Percentiles rank a stretch among this genome's conserved stretches.
Conservation (phyloP, 2,113 vertebrate genomes). For the Ctenodactylus gundi region DNA sequence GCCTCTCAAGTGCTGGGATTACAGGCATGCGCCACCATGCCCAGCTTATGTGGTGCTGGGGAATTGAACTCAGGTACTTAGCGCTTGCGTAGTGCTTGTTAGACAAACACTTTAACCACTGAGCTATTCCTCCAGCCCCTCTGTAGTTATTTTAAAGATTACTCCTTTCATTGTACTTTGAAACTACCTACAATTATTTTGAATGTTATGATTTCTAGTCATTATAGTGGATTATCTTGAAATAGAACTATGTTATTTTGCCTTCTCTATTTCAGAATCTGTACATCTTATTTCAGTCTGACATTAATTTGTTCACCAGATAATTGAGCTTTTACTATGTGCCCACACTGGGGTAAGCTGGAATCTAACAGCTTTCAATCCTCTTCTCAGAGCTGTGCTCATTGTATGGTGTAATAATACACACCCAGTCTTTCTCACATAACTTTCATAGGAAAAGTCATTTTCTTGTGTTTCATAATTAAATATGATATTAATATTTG, state of each 20-base stretch:
- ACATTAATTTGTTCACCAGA: neutral
- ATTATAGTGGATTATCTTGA: neutral
- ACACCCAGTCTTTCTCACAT: neutral
- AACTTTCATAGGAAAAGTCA: neutral
- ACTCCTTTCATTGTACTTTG: neutral
- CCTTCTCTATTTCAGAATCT: neutral
- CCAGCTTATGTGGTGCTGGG: no score
- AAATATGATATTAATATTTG: neutral
- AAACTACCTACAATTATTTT: neutral
- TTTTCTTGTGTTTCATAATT: neutral
- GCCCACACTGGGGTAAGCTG: neutral
- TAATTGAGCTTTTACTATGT: neutral
- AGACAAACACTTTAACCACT: no score
- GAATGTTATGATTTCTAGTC: neutral
- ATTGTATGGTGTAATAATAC: neutral
- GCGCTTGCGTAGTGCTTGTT: no score
- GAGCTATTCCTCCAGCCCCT: no score
- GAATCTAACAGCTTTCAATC: neutral
- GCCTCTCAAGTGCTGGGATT: no score
- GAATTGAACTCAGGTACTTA: no score
- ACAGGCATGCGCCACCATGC: no score
- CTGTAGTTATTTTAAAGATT: neutral
- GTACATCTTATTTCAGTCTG: neutral
- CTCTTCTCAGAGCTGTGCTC: neutral
- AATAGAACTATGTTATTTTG: neutral